phyloP scores from a whole-genome alignment of 2,888 invertebrate genomes.

The Cerceris rybyensis region DNA sequence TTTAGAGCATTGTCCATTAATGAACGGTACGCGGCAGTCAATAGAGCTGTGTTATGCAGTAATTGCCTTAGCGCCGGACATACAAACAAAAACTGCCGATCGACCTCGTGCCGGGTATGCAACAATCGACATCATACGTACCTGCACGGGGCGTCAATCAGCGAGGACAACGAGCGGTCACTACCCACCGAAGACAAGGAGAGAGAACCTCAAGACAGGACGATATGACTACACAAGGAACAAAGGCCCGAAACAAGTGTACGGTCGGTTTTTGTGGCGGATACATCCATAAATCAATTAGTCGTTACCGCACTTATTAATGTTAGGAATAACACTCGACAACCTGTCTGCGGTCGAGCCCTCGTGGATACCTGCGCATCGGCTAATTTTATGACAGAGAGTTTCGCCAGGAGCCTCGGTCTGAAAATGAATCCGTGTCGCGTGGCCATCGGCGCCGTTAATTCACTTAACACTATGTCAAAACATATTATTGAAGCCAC shows the following conservation, averaged over 20 bases:
- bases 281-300: neutral
- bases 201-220: neutral
- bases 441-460: conserved; percentile 35
- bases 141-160: neutral
- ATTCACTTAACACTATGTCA: conserved; percentile 12
- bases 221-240: neutral
- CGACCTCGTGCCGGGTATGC: conserved; percentile 9
- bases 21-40: neutral
- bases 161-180: neutral
- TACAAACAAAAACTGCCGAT: neutral
- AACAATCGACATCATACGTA: neutral
- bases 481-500: conserved; percentile 12
- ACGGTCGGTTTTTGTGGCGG: neutral
- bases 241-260: neutral
- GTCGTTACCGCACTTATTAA: neutral
- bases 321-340: neutral
- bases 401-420: conserved; percentile 3
- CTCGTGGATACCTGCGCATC: conserved; percentile 45
- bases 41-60: neutral
- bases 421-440: no score
- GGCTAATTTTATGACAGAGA: conserved; percentile 47
- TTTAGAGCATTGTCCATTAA: neutral
- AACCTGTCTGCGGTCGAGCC: conserved; percentile 23
- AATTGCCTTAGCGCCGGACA: conserved; percentile 13
- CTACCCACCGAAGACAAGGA: neutral